Conservation (phyloP, 2,888 invertebrate genomes). For the Sinopyrophorus schimmeli region DNA sequence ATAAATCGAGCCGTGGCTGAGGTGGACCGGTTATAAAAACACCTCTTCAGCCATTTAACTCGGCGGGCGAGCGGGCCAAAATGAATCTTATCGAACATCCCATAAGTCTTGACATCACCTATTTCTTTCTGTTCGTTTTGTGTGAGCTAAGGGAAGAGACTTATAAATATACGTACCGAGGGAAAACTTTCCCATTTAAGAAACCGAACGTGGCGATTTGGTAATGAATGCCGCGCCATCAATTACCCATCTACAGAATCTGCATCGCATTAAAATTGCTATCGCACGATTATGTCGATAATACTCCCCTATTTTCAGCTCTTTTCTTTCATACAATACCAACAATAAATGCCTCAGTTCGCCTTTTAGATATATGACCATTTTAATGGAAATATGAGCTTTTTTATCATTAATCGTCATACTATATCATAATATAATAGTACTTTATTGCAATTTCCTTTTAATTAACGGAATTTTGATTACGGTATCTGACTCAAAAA, state of each 20-base stretch:
- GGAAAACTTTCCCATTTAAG: constrained; percentile 58
- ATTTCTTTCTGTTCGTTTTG: constrained; percentile 55
- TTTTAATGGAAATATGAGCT: too few species aligned
- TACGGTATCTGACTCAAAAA: too few species aligned
- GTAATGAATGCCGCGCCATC: constrained; percentile 44
- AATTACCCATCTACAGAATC: constrained; percentile 34
- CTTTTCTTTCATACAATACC: too few species aligned
- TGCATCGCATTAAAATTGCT: constrained; percentile 17
- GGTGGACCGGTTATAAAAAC: constrained; percentile 53
- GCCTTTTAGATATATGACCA: too few species aligned
- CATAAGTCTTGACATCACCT: constrained; percentile 60
- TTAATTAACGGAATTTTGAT: too few species aligned
- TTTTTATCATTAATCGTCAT: too few species aligned
- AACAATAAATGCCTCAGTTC: too few species aligned
- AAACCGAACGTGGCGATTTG: constrained; percentile 47
- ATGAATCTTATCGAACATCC: constrained; percentile 60
- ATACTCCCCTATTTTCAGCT: too few species aligned
- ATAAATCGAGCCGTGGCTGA: constrained; percentile 48
- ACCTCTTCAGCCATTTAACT: constrained; percentile 53
- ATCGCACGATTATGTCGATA: too few species aligned
- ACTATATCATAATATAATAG: too few species aligned
- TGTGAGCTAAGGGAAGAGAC: constrained; percentile 53
- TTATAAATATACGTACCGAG: constrained; percentile 55
- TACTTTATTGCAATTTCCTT: too few species aligned
- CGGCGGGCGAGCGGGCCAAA: constrained; percentile 49